These are phyloP conservation scores for Conops quadrifasciatus DNA, from an alignment of 2,888 invertebrate species.

Conservation along the genomic window DNA sequence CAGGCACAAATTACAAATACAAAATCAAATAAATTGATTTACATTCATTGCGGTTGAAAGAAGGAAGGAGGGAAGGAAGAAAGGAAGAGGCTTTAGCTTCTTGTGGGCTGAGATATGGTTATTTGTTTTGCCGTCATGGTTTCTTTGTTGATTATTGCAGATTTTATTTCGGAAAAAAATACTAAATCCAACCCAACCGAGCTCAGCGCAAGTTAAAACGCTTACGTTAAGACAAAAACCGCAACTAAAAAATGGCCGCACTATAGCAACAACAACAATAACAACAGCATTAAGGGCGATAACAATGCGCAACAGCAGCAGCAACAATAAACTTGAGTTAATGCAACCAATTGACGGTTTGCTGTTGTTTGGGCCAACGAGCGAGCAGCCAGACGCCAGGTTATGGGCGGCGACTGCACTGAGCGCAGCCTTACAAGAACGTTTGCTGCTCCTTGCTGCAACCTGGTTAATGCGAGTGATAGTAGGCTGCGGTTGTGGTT, in stretches of 20 bases:
- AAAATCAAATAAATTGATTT: conserved; percentile 32
- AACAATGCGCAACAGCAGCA: conserved; percentile 9
- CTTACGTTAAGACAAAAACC: neutral
- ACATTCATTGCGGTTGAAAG: neutral
- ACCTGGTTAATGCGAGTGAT: neutral
- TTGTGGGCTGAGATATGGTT: neutral
- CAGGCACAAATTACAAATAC: conserved; percentile 11
- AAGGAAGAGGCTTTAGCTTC: neutral
- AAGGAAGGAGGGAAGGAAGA: neutral
- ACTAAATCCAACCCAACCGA: neutral
- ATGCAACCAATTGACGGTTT: conserved; percentile 31
- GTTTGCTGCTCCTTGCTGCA: conserved; percentile 7
- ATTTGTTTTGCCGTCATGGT: neutral
- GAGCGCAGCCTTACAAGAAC: conserved; percentile 23
- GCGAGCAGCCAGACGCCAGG: conserved; percentile 17
- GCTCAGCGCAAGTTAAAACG: neutral
- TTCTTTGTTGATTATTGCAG: neutral
- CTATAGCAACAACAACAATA: conserved; percentile 6
- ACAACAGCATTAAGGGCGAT: neutral
- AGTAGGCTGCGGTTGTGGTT: neutral
- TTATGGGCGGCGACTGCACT: conserved; percentile 33
- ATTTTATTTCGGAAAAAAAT: neutral
- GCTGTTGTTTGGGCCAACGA: conserved; percentile 31
- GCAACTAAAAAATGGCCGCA: conserved; percentile 33
- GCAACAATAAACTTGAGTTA: conserved; percentile 15